phyloP scores from a whole-genome alignment of 2,113 vertebrate species.

The Erinaceus europaeus region DNA sequence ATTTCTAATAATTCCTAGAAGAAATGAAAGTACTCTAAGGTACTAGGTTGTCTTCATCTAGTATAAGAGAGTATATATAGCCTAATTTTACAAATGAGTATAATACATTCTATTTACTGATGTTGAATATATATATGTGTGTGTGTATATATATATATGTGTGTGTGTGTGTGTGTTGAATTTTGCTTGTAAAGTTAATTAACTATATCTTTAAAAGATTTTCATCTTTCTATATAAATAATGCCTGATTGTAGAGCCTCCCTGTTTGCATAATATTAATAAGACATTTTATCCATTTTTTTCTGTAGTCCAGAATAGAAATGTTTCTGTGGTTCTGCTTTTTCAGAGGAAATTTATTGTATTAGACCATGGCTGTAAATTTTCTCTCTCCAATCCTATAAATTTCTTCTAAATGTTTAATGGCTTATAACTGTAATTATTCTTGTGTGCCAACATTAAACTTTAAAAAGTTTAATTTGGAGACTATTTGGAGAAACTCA shows the following conservation, averaged over 20 bases:
- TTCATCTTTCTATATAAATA: slow-evolving; percentile 59
- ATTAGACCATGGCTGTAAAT: slow-evolving; percentile 81
- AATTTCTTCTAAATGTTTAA: slow-evolving; percentile 86
- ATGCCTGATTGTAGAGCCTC: neutral
- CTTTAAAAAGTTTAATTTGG: slow-evolving; percentile 90
- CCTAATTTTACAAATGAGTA: slow-evolving; percentile 2
- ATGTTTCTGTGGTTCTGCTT: slow-evolving; percentile 74
- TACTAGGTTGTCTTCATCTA: neutral
- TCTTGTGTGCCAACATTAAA: slow-evolving; percentile 87
- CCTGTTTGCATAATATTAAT: slow-evolving; percentile 67
- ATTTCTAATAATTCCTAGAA: neutral
- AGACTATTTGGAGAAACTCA: slow-evolving; percentile 84
- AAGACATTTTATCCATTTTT: slow-evolving; percentile 59
- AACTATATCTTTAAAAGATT: slow-evolving; percentile 44
- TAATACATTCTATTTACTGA: slow-evolving; percentile 11
- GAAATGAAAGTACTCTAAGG: slow-evolving; percentile 33
- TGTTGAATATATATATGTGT: slow-evolving; percentile 1
- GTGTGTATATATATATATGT: too few relatives aligned
- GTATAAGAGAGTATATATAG: neutral
- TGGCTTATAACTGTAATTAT: slow-evolving; percentile 89
- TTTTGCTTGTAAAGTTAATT: slow-evolving; percentile 67
- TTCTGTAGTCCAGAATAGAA: slow-evolving; percentile 72
- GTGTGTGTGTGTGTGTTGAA: too few relatives aligned
- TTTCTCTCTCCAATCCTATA: slow-evolving; percentile 81
- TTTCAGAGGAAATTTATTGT: slow-evolving; percentile 80